Evolutionary conservation across 2,797 vertebrate species (phyloP), one percentile per base, ranked within the genome.

Genomic region (Mus minutoides): DNA sequence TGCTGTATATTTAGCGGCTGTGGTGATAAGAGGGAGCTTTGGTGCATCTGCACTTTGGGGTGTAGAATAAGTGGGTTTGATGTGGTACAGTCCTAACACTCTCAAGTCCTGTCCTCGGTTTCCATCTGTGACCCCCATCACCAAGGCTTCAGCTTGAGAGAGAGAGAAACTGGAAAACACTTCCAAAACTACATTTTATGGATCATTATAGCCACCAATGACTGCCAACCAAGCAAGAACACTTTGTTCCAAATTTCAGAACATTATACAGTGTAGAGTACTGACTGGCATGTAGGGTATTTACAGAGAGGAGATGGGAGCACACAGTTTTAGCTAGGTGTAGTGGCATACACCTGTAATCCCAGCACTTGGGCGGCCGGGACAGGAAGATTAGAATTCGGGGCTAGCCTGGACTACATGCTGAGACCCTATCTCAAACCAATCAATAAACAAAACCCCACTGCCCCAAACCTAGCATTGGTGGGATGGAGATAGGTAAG

Each of bases 161-260:
- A 90, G 71, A 94, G 78, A 88, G 37, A 64, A 52, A 82, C 22
- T 76, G 56, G 26, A 52, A 94, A 71, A 91, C 13, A 26, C 73
- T 82, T 90, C 75, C 37, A 93, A 92, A 89, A 26, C 37, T 64
- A 88, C 37, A 85, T 54, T 94, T 73, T 95, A 78, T 49, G 19
- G 34, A 84, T 79, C 46, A 87, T 43, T 24, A 49, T 56, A 69
- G 79, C 26, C 46, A 76, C 56, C 67, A 75, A 86, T 75, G 76
- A 67, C 49, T 84, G 56, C 3, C 40, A 60, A 43, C 12, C 7
- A 22, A 56, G 16, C n/a, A 82, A 34, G 56, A 80, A 84, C 24
- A 67, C 14, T 46, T 31, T 60, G 22, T 67, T 88, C 84, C 60
- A 14, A 34, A 91, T 62, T 84, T 94, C 56, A 94, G 56, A 80